A percentile compares a stretch with the other conserved stretches of the same genome.
Conservation (phyloP, 2,888 invertebrate species). For the Mimas tiliae region DNA sequence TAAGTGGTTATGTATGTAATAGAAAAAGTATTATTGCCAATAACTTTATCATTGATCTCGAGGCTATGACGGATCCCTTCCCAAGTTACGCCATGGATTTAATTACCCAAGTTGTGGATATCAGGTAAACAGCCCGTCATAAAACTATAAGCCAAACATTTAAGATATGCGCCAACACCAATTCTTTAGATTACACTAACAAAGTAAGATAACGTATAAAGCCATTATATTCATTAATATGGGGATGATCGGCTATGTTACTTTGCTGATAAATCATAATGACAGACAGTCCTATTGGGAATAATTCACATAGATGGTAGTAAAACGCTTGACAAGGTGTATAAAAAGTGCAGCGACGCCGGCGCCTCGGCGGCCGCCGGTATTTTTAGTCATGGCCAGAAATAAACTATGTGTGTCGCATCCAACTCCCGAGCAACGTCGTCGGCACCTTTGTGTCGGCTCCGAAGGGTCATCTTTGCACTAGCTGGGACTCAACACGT, state of each 20-base stretch:
- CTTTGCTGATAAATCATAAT: neutral
- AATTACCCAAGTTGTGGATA: no score
- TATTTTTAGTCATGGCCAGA: slow-evolving; percentile 70
- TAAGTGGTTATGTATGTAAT: neutral
- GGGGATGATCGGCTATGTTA: no score
- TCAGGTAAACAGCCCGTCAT: no score
- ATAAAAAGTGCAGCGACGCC: slow-evolving; percentile 71
- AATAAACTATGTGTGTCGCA: slow-evolving; percentile 67
- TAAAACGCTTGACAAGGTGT: slow-evolving; percentile 64
- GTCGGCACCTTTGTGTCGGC: slow-evolving; percentile 45
- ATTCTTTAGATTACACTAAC: no score
- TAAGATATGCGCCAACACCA: no score
- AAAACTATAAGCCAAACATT: no score
- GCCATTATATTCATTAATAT: no score
- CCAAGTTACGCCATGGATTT: no score
- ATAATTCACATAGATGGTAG: slow-evolving; percentile 29
- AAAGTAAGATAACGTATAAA: no score
- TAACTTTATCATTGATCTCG: neutral
- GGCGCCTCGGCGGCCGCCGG: slow-evolving; percentile 52
- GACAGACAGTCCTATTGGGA: neutral
- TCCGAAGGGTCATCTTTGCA: neutral
- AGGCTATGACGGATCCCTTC: neutral
- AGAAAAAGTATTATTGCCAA: neutral
- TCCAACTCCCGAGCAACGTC: slow-evolving; percentile 38
- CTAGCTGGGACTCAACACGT: neutral